Evolutionary conservation across 2,888 invertebrate genomes (phyloP).

Genomic region (Tenthredo livida): DNA sequence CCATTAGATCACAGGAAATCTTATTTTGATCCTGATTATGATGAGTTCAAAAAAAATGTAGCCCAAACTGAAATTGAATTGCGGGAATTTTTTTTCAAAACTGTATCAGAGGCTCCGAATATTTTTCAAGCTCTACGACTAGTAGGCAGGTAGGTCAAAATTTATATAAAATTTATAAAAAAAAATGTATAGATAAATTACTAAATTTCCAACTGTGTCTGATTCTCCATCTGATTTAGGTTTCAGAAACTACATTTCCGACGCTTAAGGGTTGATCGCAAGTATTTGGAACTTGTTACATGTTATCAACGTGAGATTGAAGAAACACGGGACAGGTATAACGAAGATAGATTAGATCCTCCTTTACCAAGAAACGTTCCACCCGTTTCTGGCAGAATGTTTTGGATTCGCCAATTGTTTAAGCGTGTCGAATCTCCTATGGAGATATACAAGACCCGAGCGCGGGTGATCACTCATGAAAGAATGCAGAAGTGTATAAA

Average conservation of each 20-base stretch:
- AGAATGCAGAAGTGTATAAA: conserved; percentile 88
- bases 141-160: conserved; percentile 72
- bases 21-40: conserved; percentile 89
- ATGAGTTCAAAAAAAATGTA: conserved; percentile 85
- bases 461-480: conserved; percentile 81
- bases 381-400: conserved; percentile 89
- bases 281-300: conserved; percentile 86
- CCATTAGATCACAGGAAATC: conserved; percentile 88
- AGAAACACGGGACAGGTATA: conserved; percentile 86
- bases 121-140: conserved; percentile 76
- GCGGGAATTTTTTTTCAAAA: conserved; percentile 85
- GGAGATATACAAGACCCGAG: conserved; percentile 80
- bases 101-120: conserved; percentile 73
- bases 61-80: conserved; percentile 86
- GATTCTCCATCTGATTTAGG: conserved; percentile 74
- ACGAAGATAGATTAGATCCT: conserved; percentile 88
- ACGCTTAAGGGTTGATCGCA: conserved; percentile 87
- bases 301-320: conserved; percentile 86
- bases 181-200: neutral
- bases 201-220: conserved; percentile 10
- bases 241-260: conserved; percentile 88
- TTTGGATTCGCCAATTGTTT: conserved; percentile 91
- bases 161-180: neutral
- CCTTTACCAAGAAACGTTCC: conserved; percentile 88
- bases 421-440: conserved; percentile 88